Base-by-base conservation (phyloP, 2,797 vertebrate species). In the Hephaestus fuliginosus region DNA sequence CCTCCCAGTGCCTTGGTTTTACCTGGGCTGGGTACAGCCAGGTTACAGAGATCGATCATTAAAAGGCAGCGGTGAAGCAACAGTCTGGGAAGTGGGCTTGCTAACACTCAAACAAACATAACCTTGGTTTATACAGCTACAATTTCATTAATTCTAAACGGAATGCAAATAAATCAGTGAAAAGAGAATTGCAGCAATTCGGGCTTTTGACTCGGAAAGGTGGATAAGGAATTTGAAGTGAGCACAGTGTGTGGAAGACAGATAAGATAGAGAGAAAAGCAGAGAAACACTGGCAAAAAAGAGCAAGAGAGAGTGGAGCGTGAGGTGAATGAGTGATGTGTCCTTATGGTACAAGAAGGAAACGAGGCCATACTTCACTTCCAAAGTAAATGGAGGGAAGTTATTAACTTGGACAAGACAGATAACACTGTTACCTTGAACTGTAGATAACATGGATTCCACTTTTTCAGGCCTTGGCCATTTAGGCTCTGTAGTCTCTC, bases 371-470 rank as follows among this genome's bases (percentile, higher is more conserved):
- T 73, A 69, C 77, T 88, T 83, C 78, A 85, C 82, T 83, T 90
- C 81, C 85, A 82, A 81, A 87, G 83, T 60, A 91, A 93, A 90
- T 82, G 80, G 78, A 91, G 87, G 85, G 82, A 93, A 90, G 94
- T 91, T 91, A 94, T 92, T 95, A 94, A 93, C 84, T 83, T 88
- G 91, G 80, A 86, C 20, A 48, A 81, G 84, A 76, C 70, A 91
- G 94, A 95, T 94, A 95, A 94, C 85, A 43, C 73, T 0, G 84
- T 90, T 89, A 88, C 87, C 87, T 90, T 93, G 90, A 86, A 91
- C 86, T 86, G 88, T 46, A 89, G 90, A 94, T 92, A 93, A 91
- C 82, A 62, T 3, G 72, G 79, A 86, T 84, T 91, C 81, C 43
- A 77, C 83, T 84, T 90, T 70, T 84, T 44, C 68, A 83, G 60